Conservation (phyloP, 2,888 invertebrate genomes). For the Hofmannophila pseudospretella region DNA sequence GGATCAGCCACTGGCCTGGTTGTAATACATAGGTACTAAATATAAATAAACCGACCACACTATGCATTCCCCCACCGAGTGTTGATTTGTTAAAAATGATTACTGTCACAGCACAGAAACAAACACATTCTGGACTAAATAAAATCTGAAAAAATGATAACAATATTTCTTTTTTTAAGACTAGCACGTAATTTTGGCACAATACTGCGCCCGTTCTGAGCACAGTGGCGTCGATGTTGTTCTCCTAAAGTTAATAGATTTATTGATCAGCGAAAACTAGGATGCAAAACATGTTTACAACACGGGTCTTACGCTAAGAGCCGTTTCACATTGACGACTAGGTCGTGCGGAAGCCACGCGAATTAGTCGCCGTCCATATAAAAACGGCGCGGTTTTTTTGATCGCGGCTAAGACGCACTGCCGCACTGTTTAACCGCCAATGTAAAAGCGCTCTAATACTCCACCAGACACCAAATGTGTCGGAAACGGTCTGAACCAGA, state of each 20-base stretch:
- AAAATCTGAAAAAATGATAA: conserved; percentile 76
- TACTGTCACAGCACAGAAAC: conserved; percentile 72
- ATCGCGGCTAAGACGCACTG: too few relatives aligned
- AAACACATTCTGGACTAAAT: conserved; percentile 77
- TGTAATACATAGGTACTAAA: too few relatives aligned
- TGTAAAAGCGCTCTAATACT: too few relatives aligned
- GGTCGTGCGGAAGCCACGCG: too few relatives aligned
- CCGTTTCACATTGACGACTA: too few relatives aligned
- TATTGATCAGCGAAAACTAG: conserved; percentile 7
- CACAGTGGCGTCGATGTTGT: conserved; percentile 71
- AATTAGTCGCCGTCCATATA: too few relatives aligned
- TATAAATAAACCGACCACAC: conserved; percentile 45
- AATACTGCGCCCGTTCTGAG: conserved; percentile 59
- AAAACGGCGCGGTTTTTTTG: too few relatives aligned
- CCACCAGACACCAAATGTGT: conserved; percentile 33
- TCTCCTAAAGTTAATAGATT: conserved; percentile 37
- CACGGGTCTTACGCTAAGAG: conserved; percentile 56
- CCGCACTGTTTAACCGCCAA: too few relatives aligned
- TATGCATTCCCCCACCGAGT: conserved; percentile 47
- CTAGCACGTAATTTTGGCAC: conserved; percentile 78
- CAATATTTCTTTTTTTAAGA: conserved; percentile 70
- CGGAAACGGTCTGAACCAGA: conserved; percentile 47
- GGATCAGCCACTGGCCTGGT: too few relatives aligned
- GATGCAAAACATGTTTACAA: conserved; percentile 15
- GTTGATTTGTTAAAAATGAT: conserved; percentile 71